Percentiles rank a stretch among this genome's conserved stretches.
Conservation (phyloP, 1,140 invertebrate genomes). For the Belonocnema kinseyi region DNA sequence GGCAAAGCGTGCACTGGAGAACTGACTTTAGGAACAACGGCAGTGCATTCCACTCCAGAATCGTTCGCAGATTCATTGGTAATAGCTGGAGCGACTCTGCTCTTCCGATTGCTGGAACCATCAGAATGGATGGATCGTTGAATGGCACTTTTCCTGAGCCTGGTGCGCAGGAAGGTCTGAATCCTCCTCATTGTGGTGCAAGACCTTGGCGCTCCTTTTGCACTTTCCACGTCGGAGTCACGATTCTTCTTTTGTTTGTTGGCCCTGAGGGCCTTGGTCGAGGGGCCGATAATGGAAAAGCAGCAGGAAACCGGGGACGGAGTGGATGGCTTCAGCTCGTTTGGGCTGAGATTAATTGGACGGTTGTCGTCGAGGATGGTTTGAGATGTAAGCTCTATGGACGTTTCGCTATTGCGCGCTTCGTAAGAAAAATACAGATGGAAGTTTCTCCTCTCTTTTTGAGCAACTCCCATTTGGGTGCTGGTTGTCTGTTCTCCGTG, state of each 20-base stretch:
- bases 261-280: slow-evolving; percentile 30
- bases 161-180: slow-evolving; percentile 62
- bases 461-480: slow-evolving; percentile 16
- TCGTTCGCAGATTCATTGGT: slow-evolving; percentile 48
- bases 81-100: slow-evolving; percentile 56
- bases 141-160: slow-evolving; percentile 60
- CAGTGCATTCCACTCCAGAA: slow-evolving; percentile 43
- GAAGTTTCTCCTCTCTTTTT: slow-evolving; percentile 62
- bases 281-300: slow-evolving; percentile 62
- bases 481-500: slow-evolving; percentile 45
- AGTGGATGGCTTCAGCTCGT: slow-evolving; percentile 65
- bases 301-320: slow-evolving; percentile 72
- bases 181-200: slow-evolving; percentile 66
- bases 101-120: slow-evolving; percentile 46
- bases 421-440: slow-evolving; percentile 69
- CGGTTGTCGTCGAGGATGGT: slow-evolving; percentile 39
- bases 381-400: slow-evolving; percentile 62
- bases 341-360: slow-evolving; percentile 33
- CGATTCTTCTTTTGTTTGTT: slow-evolving; percentile 46
- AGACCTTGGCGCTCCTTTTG: slow-evolving; percentile 43
- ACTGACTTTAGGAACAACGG: slow-evolving; percentile 33
- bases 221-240: slow-evolving; percentile 34
- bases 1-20: slow-evolving; percentile 28
- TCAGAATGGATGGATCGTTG: slow-evolving; percentile 54
- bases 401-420: slow-evolving; percentile 59